Conservation (phyloP, 2,888 invertebrate species). For the Ceraclea dissimilis region DNA sequence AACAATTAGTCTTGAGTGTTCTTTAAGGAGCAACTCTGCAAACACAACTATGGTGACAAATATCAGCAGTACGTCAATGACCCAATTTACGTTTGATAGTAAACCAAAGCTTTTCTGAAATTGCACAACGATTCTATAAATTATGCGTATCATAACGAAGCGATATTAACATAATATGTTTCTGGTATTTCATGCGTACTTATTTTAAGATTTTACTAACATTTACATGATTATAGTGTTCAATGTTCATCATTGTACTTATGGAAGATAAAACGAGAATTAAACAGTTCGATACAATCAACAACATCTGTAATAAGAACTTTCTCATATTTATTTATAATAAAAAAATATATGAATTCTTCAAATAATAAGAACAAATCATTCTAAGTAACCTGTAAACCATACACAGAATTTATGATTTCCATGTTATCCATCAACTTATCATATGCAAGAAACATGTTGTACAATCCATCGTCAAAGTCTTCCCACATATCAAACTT, state of each 20-base stretch:
- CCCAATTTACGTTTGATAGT: neutral
- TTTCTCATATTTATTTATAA: no score
- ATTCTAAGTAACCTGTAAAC: constrained; percentile 7
- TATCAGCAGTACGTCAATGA: neutral
- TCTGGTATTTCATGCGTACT: no score
- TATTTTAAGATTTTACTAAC: no score
- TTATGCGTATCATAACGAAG: no score
- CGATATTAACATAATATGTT: no score
- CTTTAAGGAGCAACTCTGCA: neutral
- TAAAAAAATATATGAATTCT: no score
- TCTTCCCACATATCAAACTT: neutral
- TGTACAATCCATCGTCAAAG: neutral
- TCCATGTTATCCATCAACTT: constrained; percentile 15
- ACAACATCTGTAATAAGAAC: neutral
- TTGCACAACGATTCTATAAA: no score
- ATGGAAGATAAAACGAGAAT: neutral
- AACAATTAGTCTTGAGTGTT: neutral
- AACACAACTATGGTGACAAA: neutral
- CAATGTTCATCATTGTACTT: neutral
- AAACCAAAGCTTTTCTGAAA: neutral
- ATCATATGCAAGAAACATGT: constrained; percentile 4
- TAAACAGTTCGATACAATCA: neutral
- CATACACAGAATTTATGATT: constrained; percentile 9
- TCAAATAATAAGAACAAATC: no score
- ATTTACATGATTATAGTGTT: neutral